Percentiles rank a stretch among this genome's conserved stretches.
phyloP scores from a whole-genome alignment of 2,113 vertebrate species.

The Tichodroma muraria region DNA sequence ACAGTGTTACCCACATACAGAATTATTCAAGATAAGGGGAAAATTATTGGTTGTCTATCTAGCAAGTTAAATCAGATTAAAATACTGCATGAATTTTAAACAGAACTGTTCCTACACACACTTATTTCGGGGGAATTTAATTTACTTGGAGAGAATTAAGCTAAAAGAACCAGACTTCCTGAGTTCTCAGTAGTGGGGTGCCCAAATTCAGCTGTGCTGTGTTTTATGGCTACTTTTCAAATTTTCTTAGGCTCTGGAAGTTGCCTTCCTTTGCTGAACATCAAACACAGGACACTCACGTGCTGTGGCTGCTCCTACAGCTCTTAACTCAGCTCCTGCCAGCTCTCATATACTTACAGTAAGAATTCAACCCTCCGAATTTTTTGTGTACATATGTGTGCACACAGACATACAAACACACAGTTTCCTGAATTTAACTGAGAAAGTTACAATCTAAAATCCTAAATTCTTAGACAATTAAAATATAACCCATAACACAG shows the following conservation, averaged over 20 bases:
- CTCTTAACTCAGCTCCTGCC: background rate
- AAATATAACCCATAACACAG: background rate
- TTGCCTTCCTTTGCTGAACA: background rate
- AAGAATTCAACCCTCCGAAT: background rate
- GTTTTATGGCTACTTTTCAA: background rate
- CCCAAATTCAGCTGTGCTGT: background rate
- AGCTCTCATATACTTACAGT: background rate
- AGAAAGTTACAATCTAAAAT: background rate
- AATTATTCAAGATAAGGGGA: conserved; percentile 30
- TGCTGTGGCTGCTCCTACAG: background rate
- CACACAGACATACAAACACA: background rate
- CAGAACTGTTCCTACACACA: conserved; percentile 46
- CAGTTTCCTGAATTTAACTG: background rate
- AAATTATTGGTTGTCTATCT: conserved; percentile 50
- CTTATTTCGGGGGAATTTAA: conserved; percentile 10
- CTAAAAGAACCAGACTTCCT: background rate
- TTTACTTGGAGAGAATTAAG: background rate
- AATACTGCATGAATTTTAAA: conserved; percentile 42
- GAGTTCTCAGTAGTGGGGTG: background rate
- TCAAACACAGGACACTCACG: background rate
- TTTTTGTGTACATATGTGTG: background rate
- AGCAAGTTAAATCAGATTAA: conserved; percentile 37
- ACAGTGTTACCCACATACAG: background rate
- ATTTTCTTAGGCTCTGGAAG: background rate
- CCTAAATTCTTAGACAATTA: background rate